Percentiles rank a stretch among this genome's conserved stretches.
Evolutionary conservation across 2,888 invertebrate genomes (phyloP).

Genomic region (Torymus tubicola): DNA sequence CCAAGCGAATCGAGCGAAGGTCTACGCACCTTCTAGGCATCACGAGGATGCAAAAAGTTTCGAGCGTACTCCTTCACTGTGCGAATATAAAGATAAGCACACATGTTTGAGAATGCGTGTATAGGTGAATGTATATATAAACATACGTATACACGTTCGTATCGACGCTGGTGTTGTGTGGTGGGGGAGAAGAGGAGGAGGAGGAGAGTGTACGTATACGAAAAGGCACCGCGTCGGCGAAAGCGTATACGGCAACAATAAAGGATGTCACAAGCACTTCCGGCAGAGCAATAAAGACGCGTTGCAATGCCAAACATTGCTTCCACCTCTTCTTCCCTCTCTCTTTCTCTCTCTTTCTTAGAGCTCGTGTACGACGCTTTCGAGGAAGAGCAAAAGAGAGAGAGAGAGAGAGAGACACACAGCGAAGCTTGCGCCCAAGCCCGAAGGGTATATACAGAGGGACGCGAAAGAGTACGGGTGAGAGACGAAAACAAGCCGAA

Average conservation of each 20-base stretch:
- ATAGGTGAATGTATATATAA: too few species aligned
- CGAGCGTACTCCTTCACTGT: constrained; percentile 19
- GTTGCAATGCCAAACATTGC: constrained; percentile 61
- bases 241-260: constrained; percentile 60
- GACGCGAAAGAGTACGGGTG: constrained; percentile 40
- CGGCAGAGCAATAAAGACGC: constrained; percentile 63
- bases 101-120: too few species aligned
- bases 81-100: too few species aligned
- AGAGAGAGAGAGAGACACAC: constrained; percentile 1
- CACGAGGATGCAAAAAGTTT: constrained; percentile 47
- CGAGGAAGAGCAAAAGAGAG: constrained; percentile 14
- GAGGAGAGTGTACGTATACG: constrained; percentile 30
- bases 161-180: too few species aligned
- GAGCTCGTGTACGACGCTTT: constrained; percentile 37
- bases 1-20: neutral
- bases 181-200: too few species aligned
- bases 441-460: constrained; percentile 8
- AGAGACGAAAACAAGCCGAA: constrained; percentile 45
- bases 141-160: too few species aligned
- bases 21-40: neutral
- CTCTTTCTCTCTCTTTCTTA: neutral
- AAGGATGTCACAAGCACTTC: constrained; percentile 63
- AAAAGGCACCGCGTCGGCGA: constrained; percentile 54
- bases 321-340: neutral
- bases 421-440: neutral